These are phyloP conservation scores for Cyrtonyx montezumae DNA, from an alignment of 2,113 vertebrate genomes.

Conservation along the genomic window DNA sequence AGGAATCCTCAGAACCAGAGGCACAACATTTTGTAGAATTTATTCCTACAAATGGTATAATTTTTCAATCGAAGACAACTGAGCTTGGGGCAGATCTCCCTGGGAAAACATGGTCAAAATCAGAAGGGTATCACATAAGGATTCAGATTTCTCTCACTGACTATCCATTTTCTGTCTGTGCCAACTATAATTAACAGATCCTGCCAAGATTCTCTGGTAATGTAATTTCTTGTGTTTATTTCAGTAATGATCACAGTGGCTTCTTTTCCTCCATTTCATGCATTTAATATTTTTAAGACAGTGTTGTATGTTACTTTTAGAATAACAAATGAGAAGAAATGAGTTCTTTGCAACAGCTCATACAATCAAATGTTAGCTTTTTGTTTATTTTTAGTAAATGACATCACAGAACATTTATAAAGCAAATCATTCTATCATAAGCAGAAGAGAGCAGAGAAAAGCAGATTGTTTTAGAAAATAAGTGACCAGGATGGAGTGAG, in stretches of 20 bases:
- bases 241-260: slow-evolving; percentile 20
- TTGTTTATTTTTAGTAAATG: not conserved
- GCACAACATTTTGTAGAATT: not conserved
- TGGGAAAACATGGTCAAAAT: slow-evolving; percentile 11
- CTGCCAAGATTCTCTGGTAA: slow-evolving; percentile 55
- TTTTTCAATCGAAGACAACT: not conserved
- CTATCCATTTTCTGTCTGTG: not conserved
- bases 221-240: slow-evolving; percentile 46
- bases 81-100: not conserved
- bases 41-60: not conserved
- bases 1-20: not conserved
- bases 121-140: not conserved
- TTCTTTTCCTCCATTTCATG: slow-evolving; percentile 20
- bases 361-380: slow-evolving; percentile 17
- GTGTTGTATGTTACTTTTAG: slow-evolving; percentile 6
- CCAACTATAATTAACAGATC: slow-evolving; percentile 36
- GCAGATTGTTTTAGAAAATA: not conserved
- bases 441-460: not conserved
- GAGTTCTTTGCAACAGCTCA: not conserved
- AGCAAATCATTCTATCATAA: not conserved
- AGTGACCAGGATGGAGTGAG: not conserved
- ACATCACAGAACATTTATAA: not conserved
- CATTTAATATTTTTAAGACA: not conserved
- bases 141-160: not conserved
- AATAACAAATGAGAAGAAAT: slow-evolving; percentile 35